Base-by-base conservation (phyloP, 2,113 vertebrate species). In the Myodes glareolus region DNA sequence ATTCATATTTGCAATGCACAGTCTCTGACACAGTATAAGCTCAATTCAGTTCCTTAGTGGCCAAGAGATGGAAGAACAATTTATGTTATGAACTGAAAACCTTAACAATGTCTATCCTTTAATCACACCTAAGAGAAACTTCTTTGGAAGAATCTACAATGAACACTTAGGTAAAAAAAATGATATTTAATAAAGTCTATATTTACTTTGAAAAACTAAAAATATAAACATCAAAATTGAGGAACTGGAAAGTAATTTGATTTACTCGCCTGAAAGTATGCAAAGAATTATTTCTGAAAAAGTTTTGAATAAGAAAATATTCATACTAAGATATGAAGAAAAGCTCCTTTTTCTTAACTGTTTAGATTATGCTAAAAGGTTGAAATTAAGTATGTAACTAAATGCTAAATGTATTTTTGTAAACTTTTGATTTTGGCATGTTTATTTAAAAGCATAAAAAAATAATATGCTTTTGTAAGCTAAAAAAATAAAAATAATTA, bases 151-250 rank as follows among this genome's bases (percentile, higher is more conserved):
- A 91, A 88, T 11, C 39, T 23, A 12, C 42, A 90, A 90, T 78
- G 2, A 92, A 63, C 61, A 95, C 1, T 80, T 88, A 25, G 8
- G 70, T 88, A 76, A 92, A 73, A 14, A 72, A 16, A 97, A 96
- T 73, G 25, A 92, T 63, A 95, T 50, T 92, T 52, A 76, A 72
- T 78, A 8, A 96, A 76, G 50, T 88, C 92, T 29, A 94, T 10
- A 92, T 94, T 96, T 84, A 92, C 84, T 21, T 85, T 90, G 42
- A 92, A 89, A 94, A 94, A 63, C n/a, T 90, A 52, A 94, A 95
- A 82, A 94, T 72, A 45, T 63, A 73, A 92, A 68, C 25, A 86
- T 50, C 42, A 91, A 88, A 91, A 82, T 39, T 61, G 86, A 78
- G 63, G 33, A 89, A 94, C 89, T 81, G 3, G 17, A 85, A 88